Percentiles rank a stretch among this genome's conserved stretches.
Evolutionary conservation across 2,888 invertebrate species (phyloP).

Genomic region (Drosophila suboccidentalis): DNA sequence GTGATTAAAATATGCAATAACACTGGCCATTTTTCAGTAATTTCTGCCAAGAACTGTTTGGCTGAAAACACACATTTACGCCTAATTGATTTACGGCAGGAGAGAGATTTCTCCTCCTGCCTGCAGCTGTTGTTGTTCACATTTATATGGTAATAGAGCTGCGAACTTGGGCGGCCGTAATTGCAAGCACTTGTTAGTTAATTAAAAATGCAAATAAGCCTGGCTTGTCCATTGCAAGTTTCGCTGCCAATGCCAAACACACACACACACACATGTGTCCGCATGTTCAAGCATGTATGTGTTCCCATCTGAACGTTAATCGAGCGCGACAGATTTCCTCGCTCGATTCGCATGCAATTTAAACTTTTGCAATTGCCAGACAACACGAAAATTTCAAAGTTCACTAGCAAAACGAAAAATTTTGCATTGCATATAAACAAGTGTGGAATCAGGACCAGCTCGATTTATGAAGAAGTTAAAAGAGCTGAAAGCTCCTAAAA

Average conservation of each 20-base stretch:
- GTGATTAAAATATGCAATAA: constrained; percentile 49
- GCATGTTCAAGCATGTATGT: constrained; percentile 3
- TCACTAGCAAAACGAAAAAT: constrained; percentile 32
- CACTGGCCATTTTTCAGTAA: constrained; percentile 16
- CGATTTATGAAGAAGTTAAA: neutral
- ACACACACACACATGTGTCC: constrained; percentile 1
- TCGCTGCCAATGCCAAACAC: constrained; percentile 23
- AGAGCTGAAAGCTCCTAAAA: constrained; percentile 1
- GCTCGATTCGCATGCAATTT: constrained; percentile 44
- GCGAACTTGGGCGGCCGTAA: constrained; percentile 52
- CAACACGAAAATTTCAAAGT: constrained; percentile 34
- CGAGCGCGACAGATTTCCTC: constrained; percentile 56
- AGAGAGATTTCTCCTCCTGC: constrained; percentile 3
- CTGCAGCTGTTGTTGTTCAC: constrained; percentile 40
- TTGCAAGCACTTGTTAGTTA: constrained; percentile 72
- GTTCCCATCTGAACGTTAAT: constrained; percentile 50
- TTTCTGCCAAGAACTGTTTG: constrained; percentile 41
- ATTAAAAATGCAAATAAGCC: constrained; percentile 73
- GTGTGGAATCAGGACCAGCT: neutral
- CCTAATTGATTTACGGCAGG: constrained; percentile 64
- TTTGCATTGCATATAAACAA: constrained; percentile 18
- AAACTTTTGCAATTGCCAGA: constrained; percentile 53
- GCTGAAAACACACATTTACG: constrained; percentile 37
- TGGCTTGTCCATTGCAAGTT: constrained; percentile 46
- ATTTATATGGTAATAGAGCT: constrained; percentile 45